These are phyloP conservation scores for Drosophila pallidifrons DNA, from an alignment of 1,140 invertebrate genomes.

Conservation along the genomic window DNA sequence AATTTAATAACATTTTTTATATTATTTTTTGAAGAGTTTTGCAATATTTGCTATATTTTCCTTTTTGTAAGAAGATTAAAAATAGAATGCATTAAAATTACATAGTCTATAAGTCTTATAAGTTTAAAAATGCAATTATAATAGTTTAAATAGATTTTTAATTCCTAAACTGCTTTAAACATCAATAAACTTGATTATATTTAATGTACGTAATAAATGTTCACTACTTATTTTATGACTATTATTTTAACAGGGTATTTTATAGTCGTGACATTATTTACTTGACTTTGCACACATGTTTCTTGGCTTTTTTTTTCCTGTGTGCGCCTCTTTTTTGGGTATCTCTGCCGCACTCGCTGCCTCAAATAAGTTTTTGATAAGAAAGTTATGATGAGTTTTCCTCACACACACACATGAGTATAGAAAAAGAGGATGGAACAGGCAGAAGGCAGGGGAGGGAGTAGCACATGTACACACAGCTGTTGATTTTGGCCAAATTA, in stretches of 20 bases:
- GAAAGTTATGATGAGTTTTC: constrained; percentile 84
- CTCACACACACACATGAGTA: constrained; percentile 37
- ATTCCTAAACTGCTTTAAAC: too few species aligned
- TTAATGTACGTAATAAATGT: too few species aligned
- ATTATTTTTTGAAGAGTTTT: too few species aligned
- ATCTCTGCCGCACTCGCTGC: constrained; percentile 54
- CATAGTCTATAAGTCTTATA: too few species aligned
- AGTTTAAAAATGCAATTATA: too few species aligned
- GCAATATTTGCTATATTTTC: too few species aligned
- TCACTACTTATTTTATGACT: too few species aligned
- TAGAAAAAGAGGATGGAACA: background rate
- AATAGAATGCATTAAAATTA: too few species aligned
- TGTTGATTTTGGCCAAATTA: constrained; percentile 84
- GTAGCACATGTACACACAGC: constrained; percentile 68
- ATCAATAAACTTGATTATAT: too few species aligned
- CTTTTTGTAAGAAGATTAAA: too few species aligned
- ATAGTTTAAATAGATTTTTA: too few species aligned
- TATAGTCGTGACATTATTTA: background rate
- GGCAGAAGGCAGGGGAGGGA: background rate
- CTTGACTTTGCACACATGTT: background rate
- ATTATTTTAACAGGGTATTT: constrained; percentile 19
- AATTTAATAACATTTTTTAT: too few species aligned
- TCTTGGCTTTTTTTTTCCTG: constrained; percentile 1
- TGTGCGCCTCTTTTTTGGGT: constrained; percentile 28
- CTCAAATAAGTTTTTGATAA: constrained; percentile 79